phyloP scores from a whole-genome alignment of 2,888 invertebrate genomes.

The Drosophila kambysellisi region DNA sequence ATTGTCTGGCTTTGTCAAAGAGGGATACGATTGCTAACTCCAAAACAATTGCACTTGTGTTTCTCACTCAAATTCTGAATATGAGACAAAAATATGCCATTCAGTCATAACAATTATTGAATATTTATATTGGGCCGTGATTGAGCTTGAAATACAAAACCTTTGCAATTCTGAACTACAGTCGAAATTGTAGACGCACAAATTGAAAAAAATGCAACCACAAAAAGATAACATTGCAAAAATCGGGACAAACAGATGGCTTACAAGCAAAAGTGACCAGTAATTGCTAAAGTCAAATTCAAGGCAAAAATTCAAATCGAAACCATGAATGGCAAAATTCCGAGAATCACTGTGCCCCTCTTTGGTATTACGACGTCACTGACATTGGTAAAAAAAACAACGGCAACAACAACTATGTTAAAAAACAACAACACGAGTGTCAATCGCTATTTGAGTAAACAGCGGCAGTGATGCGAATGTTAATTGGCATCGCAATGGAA shows the following conservation, averaged over 20 bases:
- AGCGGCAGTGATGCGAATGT: constrained; percentile 38
- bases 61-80: background rate
- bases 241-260: background rate
- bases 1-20: background rate
- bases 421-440: constrained; percentile 5
- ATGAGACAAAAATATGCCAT: background rate
- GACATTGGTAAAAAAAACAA: background rate
- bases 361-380: background rate
- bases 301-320: background rate
- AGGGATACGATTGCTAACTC: background rate
- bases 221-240: background rate
- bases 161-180: background rate
- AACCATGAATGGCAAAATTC: background rate
- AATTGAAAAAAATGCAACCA: background rate
- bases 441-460: constrained; percentile 40
- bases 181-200: background rate
- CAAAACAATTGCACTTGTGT: background rate
- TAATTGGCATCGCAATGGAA: constrained; percentile 37
- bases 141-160: constrained; percentile 7
- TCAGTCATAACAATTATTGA: background rate
- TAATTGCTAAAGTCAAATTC: background rate
- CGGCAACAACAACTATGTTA: background rate
- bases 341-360: background rate
- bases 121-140: constrained; percentile 4
- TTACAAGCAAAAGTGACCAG: background rate